Conservation (phyloP, 1,140 invertebrate species). For the Kradibia gibbosae region DNA sequence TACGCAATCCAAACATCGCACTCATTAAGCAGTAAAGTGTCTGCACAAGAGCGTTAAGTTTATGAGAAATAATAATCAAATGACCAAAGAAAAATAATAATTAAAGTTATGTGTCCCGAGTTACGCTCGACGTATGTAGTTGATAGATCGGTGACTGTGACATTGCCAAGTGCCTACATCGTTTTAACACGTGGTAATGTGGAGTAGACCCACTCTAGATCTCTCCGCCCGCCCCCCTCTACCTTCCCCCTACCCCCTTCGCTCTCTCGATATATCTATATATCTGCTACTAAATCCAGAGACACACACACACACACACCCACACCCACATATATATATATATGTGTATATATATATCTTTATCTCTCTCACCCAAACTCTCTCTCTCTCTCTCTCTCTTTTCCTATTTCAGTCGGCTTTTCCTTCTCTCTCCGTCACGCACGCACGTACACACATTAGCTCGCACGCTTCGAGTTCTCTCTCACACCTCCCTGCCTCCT, state of each 20-base stretch:
- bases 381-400: not conserved
- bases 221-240: too few species aligned
- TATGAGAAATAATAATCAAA: not conserved
- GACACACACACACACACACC: too few species aligned
- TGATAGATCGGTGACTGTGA: constrained; percentile 46
- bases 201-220: constrained; percentile 9
- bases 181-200: constrained; percentile 36
- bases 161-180: constrained; percentile 44
- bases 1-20: not conserved
- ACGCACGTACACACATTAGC: too few species aligned
- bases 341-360: too few species aligned
- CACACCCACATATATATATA: too few species aligned
- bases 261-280: too few species aligned
- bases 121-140: not conserved
- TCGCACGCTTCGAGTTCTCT: too few species aligned
- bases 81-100: constrained; percentile 3
- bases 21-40: not conserved
- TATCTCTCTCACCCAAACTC: not conserved
- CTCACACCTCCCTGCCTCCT: not conserved
- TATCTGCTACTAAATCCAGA: too few species aligned
- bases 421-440: constrained; percentile 13
- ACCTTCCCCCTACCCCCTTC: too few species aligned
- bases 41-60: not conserved
- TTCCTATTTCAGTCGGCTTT: not conserved
- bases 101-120: not conserved